Evolutionary conservation across 2,797 vertebrate genomes (phyloP).

Genomic region (Ibycter americanus): DNA sequence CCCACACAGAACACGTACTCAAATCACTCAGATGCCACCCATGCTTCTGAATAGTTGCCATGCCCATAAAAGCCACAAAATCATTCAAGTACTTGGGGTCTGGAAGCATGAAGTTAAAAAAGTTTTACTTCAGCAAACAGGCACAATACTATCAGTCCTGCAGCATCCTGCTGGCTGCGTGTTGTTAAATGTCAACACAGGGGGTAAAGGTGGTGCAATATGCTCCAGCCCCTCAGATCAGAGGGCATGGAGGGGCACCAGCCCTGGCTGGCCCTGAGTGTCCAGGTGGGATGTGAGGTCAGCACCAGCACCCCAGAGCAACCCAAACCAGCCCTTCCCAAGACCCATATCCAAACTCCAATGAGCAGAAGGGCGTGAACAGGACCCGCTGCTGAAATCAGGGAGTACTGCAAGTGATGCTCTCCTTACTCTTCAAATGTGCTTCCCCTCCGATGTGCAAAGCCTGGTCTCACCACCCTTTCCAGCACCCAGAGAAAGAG

Average conservation of each 20-base stretch:
- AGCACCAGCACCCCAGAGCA: background rate
- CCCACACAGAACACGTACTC: background rate
- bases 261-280: too few relatives aligned
- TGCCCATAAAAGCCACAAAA: background rate
- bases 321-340: background rate
- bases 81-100: too few relatives aligned
- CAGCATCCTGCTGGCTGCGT: background rate
- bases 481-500: background rate
- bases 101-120: background rate
- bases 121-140: too few relatives aligned
- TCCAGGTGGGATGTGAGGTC: background rate
- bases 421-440: background rate
- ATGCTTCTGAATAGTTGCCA: background rate
- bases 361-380: background rate
- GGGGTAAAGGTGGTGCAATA: background rate
- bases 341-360: background rate
- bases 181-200: too few relatives aligned
- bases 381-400: accelerated
- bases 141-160: too few relatives aligned
- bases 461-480: background rate
- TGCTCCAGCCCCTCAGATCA: background rate
- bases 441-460: background rate
- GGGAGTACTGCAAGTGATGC: too few relatives aligned
- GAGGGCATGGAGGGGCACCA: too few relatives aligned
- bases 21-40: background rate